A percentile compares a stretch with the other conserved stretches of the same genome.
phyloP scores from a whole-genome alignment of 2,888 invertebrate genomes.

The Flabesymbios commensalis region DNA sequence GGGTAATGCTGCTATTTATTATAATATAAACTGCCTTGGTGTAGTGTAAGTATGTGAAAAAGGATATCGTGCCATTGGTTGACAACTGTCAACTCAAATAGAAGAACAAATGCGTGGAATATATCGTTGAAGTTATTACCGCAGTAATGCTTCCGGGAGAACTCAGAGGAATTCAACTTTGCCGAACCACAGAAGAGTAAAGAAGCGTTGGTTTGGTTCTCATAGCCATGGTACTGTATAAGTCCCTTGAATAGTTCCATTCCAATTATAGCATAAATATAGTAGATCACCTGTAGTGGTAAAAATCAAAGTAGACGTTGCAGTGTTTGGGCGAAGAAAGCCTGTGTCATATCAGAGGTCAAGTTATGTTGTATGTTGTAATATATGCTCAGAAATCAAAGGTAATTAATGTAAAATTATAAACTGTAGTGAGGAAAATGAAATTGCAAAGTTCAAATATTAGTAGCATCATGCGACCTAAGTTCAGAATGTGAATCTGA shows the following conservation, averaged over 20 bases:
- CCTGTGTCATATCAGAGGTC: too few species aligned
- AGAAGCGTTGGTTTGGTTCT: constrained; percentile 25
- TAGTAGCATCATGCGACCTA: too few species aligned
- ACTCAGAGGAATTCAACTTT: constrained; percentile 55
- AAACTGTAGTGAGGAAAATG: too few species aligned
- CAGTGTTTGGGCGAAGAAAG: too few species aligned
- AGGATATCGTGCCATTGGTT: constrained; percentile 65
- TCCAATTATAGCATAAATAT: constrained; percentile 63
- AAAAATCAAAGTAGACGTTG: too few species aligned
- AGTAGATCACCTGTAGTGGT: constrained; percentile 60
- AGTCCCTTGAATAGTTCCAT: constrained; percentile 62
- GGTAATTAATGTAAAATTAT: too few species aligned
- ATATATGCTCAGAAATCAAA: too few species aligned
- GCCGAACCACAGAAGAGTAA: constrained; percentile 54
- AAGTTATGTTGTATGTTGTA: too few species aligned
- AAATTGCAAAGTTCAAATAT: too few species aligned
- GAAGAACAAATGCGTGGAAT: constrained; percentile 59
- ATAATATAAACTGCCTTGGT: background rate
- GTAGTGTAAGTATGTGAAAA: constrained; percentile 21
- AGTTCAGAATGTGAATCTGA: too few species aligned
- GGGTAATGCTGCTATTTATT: background rate
- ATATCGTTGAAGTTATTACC: constrained; percentile 64
- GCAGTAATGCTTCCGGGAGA: constrained; percentile 61
- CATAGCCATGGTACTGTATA: constrained; percentile 52
- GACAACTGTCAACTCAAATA: constrained; percentile 64